These are phyloP conservation scores for Strigops habroptila DNA, from an alignment of 2,113 vertebrate genomes.

Conservation along the genomic window DNA sequence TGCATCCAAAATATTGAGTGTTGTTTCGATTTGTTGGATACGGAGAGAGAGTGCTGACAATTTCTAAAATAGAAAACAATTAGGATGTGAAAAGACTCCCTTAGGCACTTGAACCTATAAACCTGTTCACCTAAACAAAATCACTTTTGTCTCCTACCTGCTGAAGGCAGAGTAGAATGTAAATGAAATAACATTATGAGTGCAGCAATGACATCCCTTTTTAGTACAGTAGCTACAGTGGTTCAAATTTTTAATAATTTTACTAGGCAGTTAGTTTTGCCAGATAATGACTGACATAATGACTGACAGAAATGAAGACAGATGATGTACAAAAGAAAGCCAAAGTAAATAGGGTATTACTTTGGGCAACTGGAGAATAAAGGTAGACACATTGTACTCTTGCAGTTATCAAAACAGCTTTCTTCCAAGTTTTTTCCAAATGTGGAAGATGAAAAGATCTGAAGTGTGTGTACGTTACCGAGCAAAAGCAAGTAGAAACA, in stretches of 20 bases:
- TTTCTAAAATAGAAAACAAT: slow-evolving; percentile 80
- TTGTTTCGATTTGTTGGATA: slow-evolving; percentile 98
- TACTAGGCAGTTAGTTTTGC: background rate
- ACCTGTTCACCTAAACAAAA: background rate
- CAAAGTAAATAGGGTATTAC: background rate
- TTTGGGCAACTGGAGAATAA: background rate
- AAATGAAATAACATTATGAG: background rate
- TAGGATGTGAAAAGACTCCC: background rate
- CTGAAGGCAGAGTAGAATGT: background rate
- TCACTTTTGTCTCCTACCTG: background rate
- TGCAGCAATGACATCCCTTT: background rate
- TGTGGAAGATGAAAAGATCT: background rate
- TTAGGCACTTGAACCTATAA: background rate
- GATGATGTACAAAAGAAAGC: background rate
- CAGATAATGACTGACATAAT: background rate
- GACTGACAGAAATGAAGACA: background rate
- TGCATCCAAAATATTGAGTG: slow-evolving; percentile 94
- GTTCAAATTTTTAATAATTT: background rate
- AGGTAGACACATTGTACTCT: background rate
- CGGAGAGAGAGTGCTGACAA: slow-evolving; percentile 90
- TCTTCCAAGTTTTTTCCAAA: background rate
- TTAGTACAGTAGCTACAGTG: background rate
- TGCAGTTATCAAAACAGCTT: background rate
- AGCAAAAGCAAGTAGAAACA: background rate
- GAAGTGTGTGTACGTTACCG: background rate